Evolutionary conservation across 2,797 vertebrate genomes (phyloP), one percentile per base, ranked within the genome.

Genomic region (Menidia menidia): DNA sequence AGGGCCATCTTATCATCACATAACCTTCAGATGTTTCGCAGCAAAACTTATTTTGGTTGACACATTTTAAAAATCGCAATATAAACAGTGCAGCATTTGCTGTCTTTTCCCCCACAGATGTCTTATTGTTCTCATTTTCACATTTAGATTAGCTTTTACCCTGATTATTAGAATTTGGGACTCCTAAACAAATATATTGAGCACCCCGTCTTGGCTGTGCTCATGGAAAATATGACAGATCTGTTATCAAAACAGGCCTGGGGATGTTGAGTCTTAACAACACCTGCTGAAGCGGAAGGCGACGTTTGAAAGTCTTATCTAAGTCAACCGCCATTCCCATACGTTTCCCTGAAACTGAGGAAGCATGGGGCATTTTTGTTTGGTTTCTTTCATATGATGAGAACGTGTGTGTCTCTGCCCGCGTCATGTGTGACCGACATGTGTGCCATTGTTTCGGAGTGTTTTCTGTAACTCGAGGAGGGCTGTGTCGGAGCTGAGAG

Each of bases 391-490:
- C 33, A 79, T 64, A 65, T 44, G 58, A 59, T 32, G 6, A 60
- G 57, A 66, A 64, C 71, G 48, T 62, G 60, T 59, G 56, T 59
- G 60, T 66, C 52, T 71, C 59, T 74, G 50, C 16, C 44, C 57
- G 65, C 48, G 57, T 64, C 42, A 72, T 80, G 57, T 56, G 65
- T 68, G 64, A 68, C 63, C 48, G 30, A 16, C 53, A 4, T 68
- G 13, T 58, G 65, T 14, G 53, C 81, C 75, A 87, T 91, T 92
- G 89, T 89, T 71, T 88, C 53, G 2, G 55, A 88, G 89, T 92
- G 72, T 91, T 78, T 85, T 91, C 82, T 87, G 91, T 92, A 92
- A 93, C 31, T 79, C 51, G 88, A 92, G 90, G 52, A 80, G 53
- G 76, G 67, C 62, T 74, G 63, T 73, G 71, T 66, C 15, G n/a